Evolutionary conservation across 2,888 invertebrate species (phyloP), one percentile per base, ranked within the genome.

Genomic region (Drosophila borealis): DNA sequence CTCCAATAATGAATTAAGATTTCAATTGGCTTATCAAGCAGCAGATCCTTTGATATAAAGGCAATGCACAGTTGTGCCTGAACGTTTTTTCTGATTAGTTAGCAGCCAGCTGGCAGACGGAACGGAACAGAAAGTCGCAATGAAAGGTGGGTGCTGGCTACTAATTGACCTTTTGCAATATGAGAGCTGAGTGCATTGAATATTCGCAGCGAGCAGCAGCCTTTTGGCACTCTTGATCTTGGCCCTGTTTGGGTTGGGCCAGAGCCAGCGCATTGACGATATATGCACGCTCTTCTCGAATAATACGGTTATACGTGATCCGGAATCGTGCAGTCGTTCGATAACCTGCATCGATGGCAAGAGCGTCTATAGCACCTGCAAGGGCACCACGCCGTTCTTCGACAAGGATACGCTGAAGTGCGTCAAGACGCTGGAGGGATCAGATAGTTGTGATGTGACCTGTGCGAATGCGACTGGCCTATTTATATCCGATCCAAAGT

Each of bases 271-370:
- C 5, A 51, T 70, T 1, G 61, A 49, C 0, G 89, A 91, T 33
- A 81, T 90, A 14, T 91, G 91, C 36, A 51, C 60, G 0, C 1
- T 90, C 3, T 91, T 91, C 46, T 29, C 86, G 0, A 74, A 91
- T 14, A 63, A 60, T 2, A 84, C 85, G 1, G 66, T 81, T n/a
- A 69, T 91, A 17, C 79, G 90, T 9, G 88, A 91, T 81, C 91
- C 92, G 0, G 81, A 85, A 1, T 88, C 90, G 1, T 91, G 92
- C 59, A 69, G 78, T 25, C 77, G 70, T 0, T 90, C 76, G 29
- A 81, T 91, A 17, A 81, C 74, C 13, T 91, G 91, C 65, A 55
- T 55, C 2, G 50, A 91, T 17, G 74, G 63, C 2, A 54, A 71
- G 46, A 75, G 82, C 46, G 19, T 72, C 25, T 79, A 78, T 9